Conservation (phyloP, 1,140 invertebrate genomes). For the Eriosoma lanigerum region DNA sequence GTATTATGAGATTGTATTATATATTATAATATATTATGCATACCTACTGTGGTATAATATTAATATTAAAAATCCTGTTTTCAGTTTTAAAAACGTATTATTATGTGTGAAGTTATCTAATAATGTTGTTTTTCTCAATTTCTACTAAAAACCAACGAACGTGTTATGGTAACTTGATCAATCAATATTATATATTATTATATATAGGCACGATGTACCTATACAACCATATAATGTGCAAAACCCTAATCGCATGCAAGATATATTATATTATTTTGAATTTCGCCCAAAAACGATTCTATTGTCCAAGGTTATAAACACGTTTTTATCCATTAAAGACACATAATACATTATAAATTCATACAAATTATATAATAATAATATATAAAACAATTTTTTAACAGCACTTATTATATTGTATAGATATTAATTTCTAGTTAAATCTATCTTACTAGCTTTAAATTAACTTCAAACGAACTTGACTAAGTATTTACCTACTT, state of each 20-base stretch:
- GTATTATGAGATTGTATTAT: neutral
- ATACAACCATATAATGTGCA: neutral
- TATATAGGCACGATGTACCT: no score
- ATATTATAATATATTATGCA: neutral
- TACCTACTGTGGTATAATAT: neutral
- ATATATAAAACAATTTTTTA: no score
- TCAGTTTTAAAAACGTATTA: neutral
- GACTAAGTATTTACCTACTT: no score
- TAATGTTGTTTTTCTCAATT: neutral
- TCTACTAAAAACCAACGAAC: neutral
- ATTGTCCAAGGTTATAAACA: conserved; percentile 22
- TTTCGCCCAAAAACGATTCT: neutral
- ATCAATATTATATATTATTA: neutral
- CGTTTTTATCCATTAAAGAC: neutral
- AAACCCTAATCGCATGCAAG: neutral
- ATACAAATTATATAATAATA: no score
- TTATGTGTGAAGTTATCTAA: neutral
- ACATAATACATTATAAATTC: no score
- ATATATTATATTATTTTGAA: neutral
- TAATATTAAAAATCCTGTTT: neutral
- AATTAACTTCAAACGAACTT: no score
- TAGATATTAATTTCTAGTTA: no score
- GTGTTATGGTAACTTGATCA: conserved; percentile 9
- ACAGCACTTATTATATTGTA: no score
- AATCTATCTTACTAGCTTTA: no score